phyloP scores from a whole-genome alignment of 2,888 invertebrate genomes.

The Troides oblongomaculatus region DNA sequence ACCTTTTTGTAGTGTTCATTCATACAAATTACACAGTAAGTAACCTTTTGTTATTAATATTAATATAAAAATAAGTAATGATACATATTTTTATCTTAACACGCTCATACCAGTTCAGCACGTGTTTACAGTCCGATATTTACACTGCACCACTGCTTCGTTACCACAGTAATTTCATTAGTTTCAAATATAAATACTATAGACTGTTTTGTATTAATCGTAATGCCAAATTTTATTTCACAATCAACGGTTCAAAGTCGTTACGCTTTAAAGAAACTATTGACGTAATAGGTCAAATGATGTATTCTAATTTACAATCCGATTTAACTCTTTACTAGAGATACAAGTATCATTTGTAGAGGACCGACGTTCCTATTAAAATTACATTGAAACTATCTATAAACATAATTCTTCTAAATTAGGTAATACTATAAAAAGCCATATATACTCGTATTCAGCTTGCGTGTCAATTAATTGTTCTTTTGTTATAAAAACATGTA shows the following conservation, averaged over 20 bases:
- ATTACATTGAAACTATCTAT: not conserved
- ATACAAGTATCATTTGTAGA: not conserved
- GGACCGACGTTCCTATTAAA: not conserved
- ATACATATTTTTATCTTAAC: no score
- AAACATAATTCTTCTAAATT: no score
- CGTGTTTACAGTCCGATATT: no score
- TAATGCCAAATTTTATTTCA: not conserved
- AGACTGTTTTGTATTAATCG: not conserved
- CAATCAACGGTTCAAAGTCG: not conserved
- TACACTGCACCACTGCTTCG: no score
- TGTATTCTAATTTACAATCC: not conserved
- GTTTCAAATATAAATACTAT: not conserved
- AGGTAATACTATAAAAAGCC: no score
- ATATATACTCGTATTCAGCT: not conserved
- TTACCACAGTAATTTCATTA: not conserved
- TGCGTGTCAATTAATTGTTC: not conserved
- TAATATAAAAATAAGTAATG: no score
- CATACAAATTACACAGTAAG: no score
- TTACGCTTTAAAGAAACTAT: not conserved
- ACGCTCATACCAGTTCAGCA: no score
- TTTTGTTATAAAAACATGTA: not conserved
- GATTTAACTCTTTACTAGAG: not conserved
- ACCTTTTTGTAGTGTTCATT: no score
- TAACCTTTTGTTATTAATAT: no score
- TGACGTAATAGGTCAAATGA: not conserved